A percentile compares a stretch with the other conserved stretches of the same genome.
Conservation (phyloP, 2,797 vertebrate species). For the Fringilla coelebs region DNA sequence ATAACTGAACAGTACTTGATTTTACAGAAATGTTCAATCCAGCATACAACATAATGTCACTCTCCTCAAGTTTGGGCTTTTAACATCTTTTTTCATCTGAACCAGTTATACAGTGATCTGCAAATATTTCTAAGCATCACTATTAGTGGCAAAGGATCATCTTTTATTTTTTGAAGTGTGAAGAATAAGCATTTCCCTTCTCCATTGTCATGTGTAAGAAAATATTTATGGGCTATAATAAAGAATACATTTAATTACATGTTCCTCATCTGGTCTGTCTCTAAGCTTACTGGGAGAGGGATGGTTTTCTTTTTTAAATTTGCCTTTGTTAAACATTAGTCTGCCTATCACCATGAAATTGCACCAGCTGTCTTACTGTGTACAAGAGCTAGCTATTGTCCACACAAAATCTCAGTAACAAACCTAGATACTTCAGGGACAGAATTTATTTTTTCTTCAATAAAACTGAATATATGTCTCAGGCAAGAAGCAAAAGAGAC, state of each 20-base stretch:
- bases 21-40: background rate
- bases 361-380: background rate
- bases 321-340: background rate
- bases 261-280: background rate
- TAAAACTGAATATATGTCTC: background rate
- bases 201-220: background rate
- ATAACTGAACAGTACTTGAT: background rate
- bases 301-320: background rate
- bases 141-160: background rate
- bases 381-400: background rate
- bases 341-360: background rate
- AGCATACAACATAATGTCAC: background rate
- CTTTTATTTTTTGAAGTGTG: background rate
- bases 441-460: background rate
- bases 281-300: background rate
- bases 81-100: background rate
- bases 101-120: background rate
- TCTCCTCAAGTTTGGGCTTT: background rate
- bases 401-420: background rate
- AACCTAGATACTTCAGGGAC: background rate
- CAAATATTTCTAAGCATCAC: background rate
- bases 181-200: background rate
- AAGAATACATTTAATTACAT: background rate
- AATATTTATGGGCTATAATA: background rate
- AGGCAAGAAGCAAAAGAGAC: background rate